Evolutionary conservation across 1,140 invertebrate genomes (phyloP), one percentile per base, ranked within the genome.

Genomic region (Drosophila sechellia): DNA sequence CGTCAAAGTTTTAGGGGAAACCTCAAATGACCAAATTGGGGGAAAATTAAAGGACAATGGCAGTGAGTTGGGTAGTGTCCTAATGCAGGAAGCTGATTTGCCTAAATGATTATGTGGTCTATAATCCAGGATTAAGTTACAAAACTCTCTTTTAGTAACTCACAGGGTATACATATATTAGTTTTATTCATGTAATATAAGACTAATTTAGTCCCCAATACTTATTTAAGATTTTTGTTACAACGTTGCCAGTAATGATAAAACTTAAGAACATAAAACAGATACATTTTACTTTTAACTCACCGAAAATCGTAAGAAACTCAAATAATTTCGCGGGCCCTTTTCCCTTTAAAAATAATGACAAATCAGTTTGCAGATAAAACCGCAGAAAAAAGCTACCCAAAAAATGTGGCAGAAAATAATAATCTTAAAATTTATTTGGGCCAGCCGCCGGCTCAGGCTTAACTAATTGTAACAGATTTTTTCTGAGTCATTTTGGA

Each of bases 381-480:
- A 52, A 49, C 52, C 52, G 39, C 15, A 6, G 35, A 63, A 48
- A 48, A 61, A 77, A 75, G 37, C 48, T 34, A 13, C 31, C 31
- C 50, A 54, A 70, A 69, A 77, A 78, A 48, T 71, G 13, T 27
- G 46, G 31, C 15, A 15, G 52, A 68, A 60, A 57, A 79, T 60
- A 50, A 61, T 79, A 65, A 75, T 79, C 61, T 75, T 79, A 52
- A 54, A 42, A 63, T 86, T 69, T 77, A 52, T 75, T 73, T 80
- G 53, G 54, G 42, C 39, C 75, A 76, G 73, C 73, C 81, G 59
- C 66, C 69, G 64, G 59, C 71, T 39, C 40, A 53, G 79, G 84
- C 90, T 72, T 81, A 90, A 91, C 90, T 85, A 91, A 91, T 91
- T 83, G 86, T 69, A 91, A 79, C 90, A 91, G 90, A 91, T 91